These are phyloP conservation scores for Oophaga pumilio DNA, from an alignment of 2,113 vertebrate genomes.

Conservation along the genomic window DNA sequence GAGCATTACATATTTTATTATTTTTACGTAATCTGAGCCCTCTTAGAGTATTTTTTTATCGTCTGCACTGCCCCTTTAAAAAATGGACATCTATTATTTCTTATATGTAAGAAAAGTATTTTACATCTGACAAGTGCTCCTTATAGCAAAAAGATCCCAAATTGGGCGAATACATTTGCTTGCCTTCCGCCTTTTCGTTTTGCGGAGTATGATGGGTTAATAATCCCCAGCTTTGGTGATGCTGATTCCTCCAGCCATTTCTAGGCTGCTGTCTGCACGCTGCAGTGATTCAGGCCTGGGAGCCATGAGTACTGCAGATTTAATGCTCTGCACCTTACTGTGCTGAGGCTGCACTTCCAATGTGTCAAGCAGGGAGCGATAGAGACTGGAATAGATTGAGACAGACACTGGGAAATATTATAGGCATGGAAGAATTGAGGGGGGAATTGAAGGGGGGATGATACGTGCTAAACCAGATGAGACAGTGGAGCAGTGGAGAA, in stretches of 20 bases:
- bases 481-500: constrained; percentile 15
- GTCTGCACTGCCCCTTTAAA: no score
- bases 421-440: not conserved
- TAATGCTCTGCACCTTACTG: constrained; percentile 29
- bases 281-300: constrained; percentile 26
- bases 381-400: constrained; percentile 38
- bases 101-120: no score
- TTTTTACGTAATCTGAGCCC: no score
- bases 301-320: constrained; percentile 25
- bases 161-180: not conserved
- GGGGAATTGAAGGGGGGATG: not conserved
- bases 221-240: not conserved
- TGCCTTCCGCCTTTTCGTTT: not conserved
- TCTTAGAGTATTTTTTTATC: no score
- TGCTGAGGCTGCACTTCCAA: constrained; percentile 51
- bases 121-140: not conserved
- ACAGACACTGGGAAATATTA: constrained; percentile 10
- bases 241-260: constrained; percentile 11
- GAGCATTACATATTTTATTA: no score
- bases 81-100: no score
- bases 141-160: not conserved
- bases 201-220: not conserved
- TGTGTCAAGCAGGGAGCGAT: constrained; percentile 46
- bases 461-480: not conserved
- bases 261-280: constrained; percentile 22